Evolutionary conservation across 2,888 invertebrate genomes (phyloP).

Genomic region (Azorinus chamasolen): DNA sequence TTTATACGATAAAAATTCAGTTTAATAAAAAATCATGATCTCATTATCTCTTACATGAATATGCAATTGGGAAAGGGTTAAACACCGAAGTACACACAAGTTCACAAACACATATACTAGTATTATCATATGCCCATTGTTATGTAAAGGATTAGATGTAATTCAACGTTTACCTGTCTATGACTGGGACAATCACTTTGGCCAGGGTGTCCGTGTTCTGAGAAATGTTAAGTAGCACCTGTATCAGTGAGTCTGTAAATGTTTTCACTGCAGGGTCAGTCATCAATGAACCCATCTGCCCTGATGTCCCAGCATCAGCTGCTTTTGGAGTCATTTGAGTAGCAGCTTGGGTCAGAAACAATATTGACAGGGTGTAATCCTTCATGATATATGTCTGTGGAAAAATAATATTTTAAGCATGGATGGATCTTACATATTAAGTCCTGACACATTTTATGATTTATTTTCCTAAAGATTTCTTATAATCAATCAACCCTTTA

Average conservation of each 20-base stretch:
- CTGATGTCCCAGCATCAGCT: constrained; percentile 5
- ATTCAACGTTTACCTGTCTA: constrained; percentile 82
- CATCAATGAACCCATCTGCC: neutral
- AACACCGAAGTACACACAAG: no score
- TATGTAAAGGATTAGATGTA: no score
- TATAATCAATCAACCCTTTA: no score
- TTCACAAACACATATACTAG: no score
- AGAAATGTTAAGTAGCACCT: constrained; percentile 67
- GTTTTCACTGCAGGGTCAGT: constrained; percentile 12
- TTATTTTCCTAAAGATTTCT: no score
- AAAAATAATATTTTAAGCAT: neutral
- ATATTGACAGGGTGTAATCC: constrained; percentile 82
- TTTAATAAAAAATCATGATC: no score
- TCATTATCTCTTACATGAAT: no score
- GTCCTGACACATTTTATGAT: no score
- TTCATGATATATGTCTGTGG: constrained; percentile 84
- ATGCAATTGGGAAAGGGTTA: no score
- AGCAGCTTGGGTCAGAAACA: constrained; percentile 78
- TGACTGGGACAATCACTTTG: constrained; percentile 81
- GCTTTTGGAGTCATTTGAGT: constrained; percentile 10
- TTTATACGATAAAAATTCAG: no score
- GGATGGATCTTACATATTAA: no score
- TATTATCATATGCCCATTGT: no score
- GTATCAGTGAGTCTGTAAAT: constrained; percentile 65
- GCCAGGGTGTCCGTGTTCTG: constrained; percentile 79